phyloP scores from a whole-genome alignment of 2,113 vertebrate genomes.

The Hemiprocne comata region DNA sequence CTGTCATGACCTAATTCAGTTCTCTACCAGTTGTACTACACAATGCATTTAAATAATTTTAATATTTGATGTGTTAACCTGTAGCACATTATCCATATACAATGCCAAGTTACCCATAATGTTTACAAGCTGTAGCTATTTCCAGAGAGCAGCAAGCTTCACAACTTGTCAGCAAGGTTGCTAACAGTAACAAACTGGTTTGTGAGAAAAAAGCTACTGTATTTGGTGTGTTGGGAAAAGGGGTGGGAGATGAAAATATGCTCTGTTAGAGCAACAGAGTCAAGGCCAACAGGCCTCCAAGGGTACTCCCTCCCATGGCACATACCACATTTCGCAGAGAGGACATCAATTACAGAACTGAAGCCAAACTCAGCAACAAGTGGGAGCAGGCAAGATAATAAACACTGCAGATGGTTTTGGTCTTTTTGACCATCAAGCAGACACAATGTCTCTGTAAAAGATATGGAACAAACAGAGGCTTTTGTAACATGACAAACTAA shows the following conservation, averaged over 20 bases:
- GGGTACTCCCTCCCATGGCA: not conserved
- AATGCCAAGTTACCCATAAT: not conserved
- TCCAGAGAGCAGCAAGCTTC: not conserved
- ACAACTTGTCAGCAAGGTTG: not conserved
- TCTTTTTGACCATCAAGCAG: not conserved
- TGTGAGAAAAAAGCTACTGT: not conserved
- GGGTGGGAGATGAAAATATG: conserved; percentile 1
- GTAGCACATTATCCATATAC: not conserved
- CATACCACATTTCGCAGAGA: not conserved
- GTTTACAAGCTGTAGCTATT: not conserved
- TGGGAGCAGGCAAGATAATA: conserved; percentile 20
- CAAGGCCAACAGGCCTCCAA: not conserved
- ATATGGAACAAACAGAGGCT: not conserved
- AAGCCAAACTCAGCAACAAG: not conserved
- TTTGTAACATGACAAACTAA: not conserved
- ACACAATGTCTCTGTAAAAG: conserved; percentile 6
- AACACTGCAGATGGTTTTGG: conserved; percentile 22
- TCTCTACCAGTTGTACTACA: not conserved
- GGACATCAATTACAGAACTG: not conserved
- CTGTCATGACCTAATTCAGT: not conserved
- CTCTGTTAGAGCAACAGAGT: not conserved
- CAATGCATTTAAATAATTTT: not conserved
- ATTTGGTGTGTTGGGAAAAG: not conserved
- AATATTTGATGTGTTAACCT: not conserved
- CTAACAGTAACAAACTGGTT: not conserved